Evolutionary conservation across 2,888 invertebrate species (phyloP).

Genomic region (Abrostola tripartita): DNA sequence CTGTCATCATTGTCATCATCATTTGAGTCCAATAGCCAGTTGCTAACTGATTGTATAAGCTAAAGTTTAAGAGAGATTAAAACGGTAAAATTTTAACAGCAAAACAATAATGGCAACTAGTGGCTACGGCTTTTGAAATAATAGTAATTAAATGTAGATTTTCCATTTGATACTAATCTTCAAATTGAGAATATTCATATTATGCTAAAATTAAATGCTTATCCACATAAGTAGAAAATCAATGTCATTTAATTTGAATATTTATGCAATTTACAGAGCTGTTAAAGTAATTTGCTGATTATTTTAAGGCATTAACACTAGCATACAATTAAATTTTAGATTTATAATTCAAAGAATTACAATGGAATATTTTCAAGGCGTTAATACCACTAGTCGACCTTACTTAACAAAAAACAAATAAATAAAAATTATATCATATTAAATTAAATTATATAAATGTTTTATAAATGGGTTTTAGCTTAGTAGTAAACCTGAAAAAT

Average conservation of each 20-base stretch:
- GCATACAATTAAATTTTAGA: not conserved
- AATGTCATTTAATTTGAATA: slow-evolving; percentile 30
- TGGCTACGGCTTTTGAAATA: too few species aligned
- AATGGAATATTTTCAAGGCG: slow-evolving; percentile 39
- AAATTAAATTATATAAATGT: too few species aligned
- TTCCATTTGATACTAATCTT: slow-evolving; percentile 1
- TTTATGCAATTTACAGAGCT: slow-evolving; percentile 15
- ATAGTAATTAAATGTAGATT: not conserved
- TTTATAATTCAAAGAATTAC: slow-evolving; percentile 9
- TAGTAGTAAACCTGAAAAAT: too few species aligned
- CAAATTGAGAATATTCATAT: slow-evolving; percentile 3
- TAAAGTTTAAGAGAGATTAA: too few species aligned
- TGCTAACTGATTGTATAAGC: too few species aligned
- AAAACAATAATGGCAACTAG: too few species aligned
- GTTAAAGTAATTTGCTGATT: slow-evolving; percentile 17
- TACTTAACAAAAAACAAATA: not conserved
- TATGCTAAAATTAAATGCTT: not conserved
- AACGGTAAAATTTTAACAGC: too few species aligned
- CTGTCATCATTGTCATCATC: too few species aligned
- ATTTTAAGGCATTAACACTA: slow-evolving; percentile 12
- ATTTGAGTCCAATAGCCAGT: too few species aligned
- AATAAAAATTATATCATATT: not conserved
- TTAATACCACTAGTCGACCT: slow-evolving; percentile 47
- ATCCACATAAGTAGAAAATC: slow-evolving; percentile 14
- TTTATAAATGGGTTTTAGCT: too few species aligned